Conservation (phyloP, 2,113 vertebrate genomes). For the Macquaria australasica region DNA sequence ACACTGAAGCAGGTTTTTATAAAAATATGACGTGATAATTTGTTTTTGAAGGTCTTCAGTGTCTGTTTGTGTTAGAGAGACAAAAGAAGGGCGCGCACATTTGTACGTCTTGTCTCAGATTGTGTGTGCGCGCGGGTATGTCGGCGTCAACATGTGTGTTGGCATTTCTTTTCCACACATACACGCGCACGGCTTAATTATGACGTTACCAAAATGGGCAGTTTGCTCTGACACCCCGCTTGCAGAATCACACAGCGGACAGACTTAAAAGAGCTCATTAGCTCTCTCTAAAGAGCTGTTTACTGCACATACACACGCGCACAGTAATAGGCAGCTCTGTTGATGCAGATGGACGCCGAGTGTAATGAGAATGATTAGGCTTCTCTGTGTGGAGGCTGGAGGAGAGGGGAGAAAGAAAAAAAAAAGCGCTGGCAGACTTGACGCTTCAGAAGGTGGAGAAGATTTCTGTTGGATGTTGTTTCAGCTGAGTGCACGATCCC, state of each 20-base stretch:
- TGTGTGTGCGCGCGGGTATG: constrained; percentile 11
- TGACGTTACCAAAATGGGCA: constrained; percentile 79
- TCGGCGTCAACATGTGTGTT: constrained; percentile 14
- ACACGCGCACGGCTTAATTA: constrained; percentile 70
- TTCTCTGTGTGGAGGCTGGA: constrained; percentile 63
- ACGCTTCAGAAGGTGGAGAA: constrained; percentile 61
- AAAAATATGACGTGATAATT: constrained; percentile 31
- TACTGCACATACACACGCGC: constrained; percentile 71
- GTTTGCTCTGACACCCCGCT: constrained; percentile 75
- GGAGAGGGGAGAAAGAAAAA: neutral
- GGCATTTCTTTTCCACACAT: constrained; percentile 27
- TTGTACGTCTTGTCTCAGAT: constrained; percentile 20
- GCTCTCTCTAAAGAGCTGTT: constrained; percentile 81
- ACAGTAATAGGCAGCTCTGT: constrained; percentile 75
- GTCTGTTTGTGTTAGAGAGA: constrained; percentile 57
- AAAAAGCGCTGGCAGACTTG: constrained; percentile 46
- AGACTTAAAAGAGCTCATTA: constrained; percentile 84
- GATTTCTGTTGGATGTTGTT: constrained; percentile 71
- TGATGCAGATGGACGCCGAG: constrained; percentile 78
- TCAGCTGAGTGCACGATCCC: constrained; percentile 62
- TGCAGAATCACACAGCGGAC: constrained; percentile 75
- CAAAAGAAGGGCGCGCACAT: constrained; percentile 18
- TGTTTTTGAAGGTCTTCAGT: constrained; percentile 47
- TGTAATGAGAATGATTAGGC: constrained; percentile 82
- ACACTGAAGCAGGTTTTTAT: neutral